These are phyloP conservation scores for Pitangus sulphuratus DNA, from an alignment of 2,797 vertebrate species.

Conservation along the genomic window DNA sequence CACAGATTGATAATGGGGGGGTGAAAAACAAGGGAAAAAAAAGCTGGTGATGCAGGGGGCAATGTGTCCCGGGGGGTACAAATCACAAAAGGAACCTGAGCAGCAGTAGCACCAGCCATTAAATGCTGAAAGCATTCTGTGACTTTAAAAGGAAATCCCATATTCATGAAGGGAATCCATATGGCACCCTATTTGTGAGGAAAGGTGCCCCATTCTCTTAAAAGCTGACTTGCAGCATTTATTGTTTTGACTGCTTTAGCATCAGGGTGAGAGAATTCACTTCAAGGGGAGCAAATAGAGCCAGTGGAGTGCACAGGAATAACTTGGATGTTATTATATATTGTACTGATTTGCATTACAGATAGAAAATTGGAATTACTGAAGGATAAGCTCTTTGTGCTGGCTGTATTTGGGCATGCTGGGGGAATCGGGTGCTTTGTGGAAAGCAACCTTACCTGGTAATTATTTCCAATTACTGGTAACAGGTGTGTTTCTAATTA, in stretches of 20 bases:
- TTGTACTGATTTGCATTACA: background rate
- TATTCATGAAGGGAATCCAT: constrained; percentile 34
- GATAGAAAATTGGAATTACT: background rate
- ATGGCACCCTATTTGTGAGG: background rate
- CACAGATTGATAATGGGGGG: background rate
- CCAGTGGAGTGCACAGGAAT: background rate
- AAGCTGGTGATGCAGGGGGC: background rate
- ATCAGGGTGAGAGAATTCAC: background rate
- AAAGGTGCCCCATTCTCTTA: background rate
- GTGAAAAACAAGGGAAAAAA: background rate
- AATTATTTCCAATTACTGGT: background rate
- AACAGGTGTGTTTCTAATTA: background rate
- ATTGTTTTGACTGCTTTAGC: constrained; percentile 25
- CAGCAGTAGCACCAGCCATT: background rate
- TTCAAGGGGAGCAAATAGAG: background rate
- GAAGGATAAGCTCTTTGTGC: background rate
- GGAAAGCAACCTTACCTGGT: background rate
- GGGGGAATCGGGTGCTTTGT: background rate
- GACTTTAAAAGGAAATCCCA: constrained; percentile 36
- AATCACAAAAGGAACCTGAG: constrained; percentile 15
- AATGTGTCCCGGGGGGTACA: background rate
- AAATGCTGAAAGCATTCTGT: background rate
- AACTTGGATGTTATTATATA: background rate
- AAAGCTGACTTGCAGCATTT: background rate
- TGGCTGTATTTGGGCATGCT: background rate